Conservation (phyloP, 2,113 vertebrate species). For the Zootoca vivipara region DNA sequence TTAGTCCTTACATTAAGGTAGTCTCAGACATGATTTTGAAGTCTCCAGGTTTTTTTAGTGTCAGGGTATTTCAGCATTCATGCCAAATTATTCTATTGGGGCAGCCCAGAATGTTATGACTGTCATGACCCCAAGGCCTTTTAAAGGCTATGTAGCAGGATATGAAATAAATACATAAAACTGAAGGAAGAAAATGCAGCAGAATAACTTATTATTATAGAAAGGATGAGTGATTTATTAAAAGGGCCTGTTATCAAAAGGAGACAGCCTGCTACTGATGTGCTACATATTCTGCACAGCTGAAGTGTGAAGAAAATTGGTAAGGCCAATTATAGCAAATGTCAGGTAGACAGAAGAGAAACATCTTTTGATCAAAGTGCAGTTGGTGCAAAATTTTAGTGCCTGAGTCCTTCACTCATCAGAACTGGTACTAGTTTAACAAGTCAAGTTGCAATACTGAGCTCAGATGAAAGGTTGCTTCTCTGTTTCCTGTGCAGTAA, state of each 20-base stretch:
- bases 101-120: background rate
- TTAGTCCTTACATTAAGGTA: background rate
- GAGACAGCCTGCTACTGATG: conserved; percentile 67
- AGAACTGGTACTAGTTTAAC: conserved; percentile 53
- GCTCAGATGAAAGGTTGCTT: conserved; percentile 60
- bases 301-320: conserved; percentile 67
- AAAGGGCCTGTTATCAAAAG: conserved; percentile 71
- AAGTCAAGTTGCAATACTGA: conserved; percentile 41
- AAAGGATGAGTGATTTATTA: conserved; percentile 71
- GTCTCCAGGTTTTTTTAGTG: background rate
- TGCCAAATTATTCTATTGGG: background rate
- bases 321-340: conserved; percentile 67
- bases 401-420: conserved; percentile 60
- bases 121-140: background rate
- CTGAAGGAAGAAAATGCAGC: conserved; percentile 58
- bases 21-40: background rate
- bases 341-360: conserved; percentile 63
- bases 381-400: conserved; percentile 57
- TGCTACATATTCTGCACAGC: conserved; percentile 60
- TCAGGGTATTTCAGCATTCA: background rate
- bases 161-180: conserved; percentile 1
- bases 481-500: conserved; percentile 43
- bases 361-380: conserved; percentile 65
- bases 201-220: conserved; percentile 66
- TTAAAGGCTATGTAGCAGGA: background rate